Conservation (phyloP, 2,888 invertebrate genomes). For the Aleiodes leptofemur region DNA sequence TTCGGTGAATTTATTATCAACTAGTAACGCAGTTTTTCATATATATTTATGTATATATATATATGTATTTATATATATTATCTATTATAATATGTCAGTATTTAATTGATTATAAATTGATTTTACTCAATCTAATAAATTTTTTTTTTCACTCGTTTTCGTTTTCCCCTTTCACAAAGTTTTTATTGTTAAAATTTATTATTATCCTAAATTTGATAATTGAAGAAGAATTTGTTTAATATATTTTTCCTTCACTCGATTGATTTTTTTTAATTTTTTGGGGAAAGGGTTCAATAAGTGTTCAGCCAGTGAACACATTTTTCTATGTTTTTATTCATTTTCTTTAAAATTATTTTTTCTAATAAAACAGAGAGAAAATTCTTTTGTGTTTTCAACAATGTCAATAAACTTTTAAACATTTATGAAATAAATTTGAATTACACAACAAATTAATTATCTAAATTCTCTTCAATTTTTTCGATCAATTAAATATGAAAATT, state of each 20-base stretch:
- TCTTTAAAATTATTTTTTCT: neutral
- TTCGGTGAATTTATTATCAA: constrained; percentile 15
- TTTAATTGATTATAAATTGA: constrained; percentile 24
- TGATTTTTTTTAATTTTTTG: neutral
- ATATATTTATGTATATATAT: constrained; percentile 1
- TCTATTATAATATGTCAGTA: constrained; percentile 23
- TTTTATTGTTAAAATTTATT: no score
- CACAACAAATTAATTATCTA: no score
- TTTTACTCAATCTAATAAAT: constrained; percentile 14
- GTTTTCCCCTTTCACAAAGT: no score
- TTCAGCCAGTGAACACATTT: constrained; percentile 34
- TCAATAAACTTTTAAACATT: neutral
- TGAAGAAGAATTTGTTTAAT: neutral
- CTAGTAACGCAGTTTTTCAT: constrained; percentile 4
- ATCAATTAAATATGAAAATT: no score
- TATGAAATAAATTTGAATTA: no score
- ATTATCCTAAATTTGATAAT: constrained; percentile 16
- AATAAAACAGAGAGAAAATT: neutral
- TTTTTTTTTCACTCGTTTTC: neutral
- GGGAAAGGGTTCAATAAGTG: constrained; percentile 6
- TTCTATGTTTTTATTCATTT: neutral
- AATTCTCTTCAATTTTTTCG: no score
- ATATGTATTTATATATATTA: constrained; percentile 3
- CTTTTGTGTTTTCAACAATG: neutral
- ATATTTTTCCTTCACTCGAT: neutral